A percentile compares a stretch with the other conserved stretches of the same genome.
phyloP scores from a whole-genome alignment of 1,140 invertebrate genomes.

The Mercenaria mercenaria region DNA sequence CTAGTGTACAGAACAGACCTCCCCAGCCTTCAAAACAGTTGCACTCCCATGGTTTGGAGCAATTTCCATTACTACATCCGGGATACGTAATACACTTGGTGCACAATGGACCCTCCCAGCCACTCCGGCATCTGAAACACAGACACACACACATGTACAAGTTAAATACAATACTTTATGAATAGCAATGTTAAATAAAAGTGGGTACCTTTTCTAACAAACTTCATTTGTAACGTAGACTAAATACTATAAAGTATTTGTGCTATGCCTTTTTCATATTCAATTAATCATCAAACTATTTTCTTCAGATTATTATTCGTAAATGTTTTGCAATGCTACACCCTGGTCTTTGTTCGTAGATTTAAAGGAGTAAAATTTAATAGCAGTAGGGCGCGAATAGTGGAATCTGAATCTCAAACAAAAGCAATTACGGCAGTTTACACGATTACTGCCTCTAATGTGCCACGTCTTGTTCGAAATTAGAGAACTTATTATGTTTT shows the following conservation, averaged over 20 bases:
- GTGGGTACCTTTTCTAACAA: too few relatives aligned
- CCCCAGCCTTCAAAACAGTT: slow-evolving; percentile 89
- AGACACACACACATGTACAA: background rate
- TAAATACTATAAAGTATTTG: too few relatives aligned
- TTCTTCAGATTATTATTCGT: background rate
- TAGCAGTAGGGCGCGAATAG: background rate
- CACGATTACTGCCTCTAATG: slow-evolving; percentile 4
- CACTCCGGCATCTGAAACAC: slow-evolving; percentile 87
- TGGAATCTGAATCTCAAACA: background rate
- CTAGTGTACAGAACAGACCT: slow-evolving; percentile 88
- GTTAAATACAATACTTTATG: background rate
- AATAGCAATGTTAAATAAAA: too few relatives aligned
- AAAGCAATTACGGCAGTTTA: background rate
- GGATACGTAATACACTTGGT: slow-evolving; percentile 88
- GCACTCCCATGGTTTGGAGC: slow-evolving; percentile 87
- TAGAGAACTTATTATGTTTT: background rate
- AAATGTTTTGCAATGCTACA: background rate
- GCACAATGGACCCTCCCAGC: slow-evolving; percentile 87
- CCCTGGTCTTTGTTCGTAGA: slow-evolving; percentile 8
- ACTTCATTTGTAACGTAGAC: too few relatives aligned
- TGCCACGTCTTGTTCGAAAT: background rate
- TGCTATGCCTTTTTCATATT: too few relatives aligned
- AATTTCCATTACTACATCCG: slow-evolving; percentile 88
- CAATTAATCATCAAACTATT: background rate
- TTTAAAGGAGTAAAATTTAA: background rate